Base-by-base conservation (phyloP, 2,888 invertebrate genomes). In the Oscheius sp. region DNA sequence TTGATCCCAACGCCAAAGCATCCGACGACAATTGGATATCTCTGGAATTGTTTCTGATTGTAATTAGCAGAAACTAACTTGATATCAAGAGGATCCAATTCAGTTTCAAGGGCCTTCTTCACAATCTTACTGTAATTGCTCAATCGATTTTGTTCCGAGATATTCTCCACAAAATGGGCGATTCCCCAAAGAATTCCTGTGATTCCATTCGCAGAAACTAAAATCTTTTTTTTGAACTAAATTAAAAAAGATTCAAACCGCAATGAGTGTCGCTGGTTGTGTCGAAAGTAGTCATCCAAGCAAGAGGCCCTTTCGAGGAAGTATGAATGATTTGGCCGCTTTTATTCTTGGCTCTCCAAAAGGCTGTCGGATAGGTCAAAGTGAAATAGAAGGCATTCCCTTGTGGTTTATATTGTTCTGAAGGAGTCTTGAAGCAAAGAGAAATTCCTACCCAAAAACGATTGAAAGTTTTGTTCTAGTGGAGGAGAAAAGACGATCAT, bases 271-370 rank as follows among this genome's bases (percentile, higher is more conserved):
- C 72, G 8, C 61, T 69, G 0, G 75, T 74, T 10, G 75, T 69
- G 33, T 82, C 82, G 34, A 80, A 82, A 5, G 82, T 80, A 27
- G 79, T 82, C 58, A 79, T 34, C 82, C 82, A 82, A 3, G 74
- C 75, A 17, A 80, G 31, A 4, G 73, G 76, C 0, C 72, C 78
- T n/a, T 58, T 72, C 5, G 64, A n/a, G 0, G 75, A 69, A 3
- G 78, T 74, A 63, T 76, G 75, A n/a, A 78, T 76, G 3, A 67
- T 34, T 33, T 72, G 75, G 39, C 82, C 82, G 20, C 70, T 75
- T 27, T 76, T 72, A 6, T 75, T 74, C 27, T 72, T 71, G 5
- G 69, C 48, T 17, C 82, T 72, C 82, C 82, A 82, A 48, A 73
- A 78, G 33, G 82, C 73, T 20, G 73, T 71, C 34, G 75, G 72